phyloP scores from a whole-genome alignment of 2,888 invertebrate species.

The Cacoxenus indagator region DNA sequence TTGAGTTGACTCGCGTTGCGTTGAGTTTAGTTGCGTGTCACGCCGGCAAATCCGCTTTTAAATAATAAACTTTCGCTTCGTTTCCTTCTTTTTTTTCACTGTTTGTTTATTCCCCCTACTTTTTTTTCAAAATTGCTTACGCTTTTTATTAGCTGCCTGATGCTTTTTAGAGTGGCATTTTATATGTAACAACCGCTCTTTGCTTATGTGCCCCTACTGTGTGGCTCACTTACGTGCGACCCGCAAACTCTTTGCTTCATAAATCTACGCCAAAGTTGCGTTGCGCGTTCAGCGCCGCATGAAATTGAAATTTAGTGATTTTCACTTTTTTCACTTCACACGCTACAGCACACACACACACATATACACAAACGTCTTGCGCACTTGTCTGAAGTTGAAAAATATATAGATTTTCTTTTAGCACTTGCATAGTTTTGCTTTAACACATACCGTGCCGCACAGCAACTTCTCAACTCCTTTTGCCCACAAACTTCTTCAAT shows the following conservation, averaged over 20 bases:
- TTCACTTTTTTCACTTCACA: constrained; percentile 48
- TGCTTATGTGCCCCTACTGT: no score
- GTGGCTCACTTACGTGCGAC: background rate
- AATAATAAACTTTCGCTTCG: background rate
- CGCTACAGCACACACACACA: background rate
- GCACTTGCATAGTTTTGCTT: background rate
- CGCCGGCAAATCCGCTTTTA: background rate
- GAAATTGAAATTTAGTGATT: constrained; percentile 63
- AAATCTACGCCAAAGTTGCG: constrained; percentile 1
- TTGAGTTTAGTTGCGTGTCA: background rate
- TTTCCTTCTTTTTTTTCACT: background rate
- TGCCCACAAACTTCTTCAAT: background rate
- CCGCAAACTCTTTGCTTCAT: background rate
- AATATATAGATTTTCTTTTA: background rate
- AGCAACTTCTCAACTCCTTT: no score
- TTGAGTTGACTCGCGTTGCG: background rate
- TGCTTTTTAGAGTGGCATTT: constrained; percentile 11
- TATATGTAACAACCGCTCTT: constrained; percentile 38
- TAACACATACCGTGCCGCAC: no score
- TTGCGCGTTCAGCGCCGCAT: constrained; percentile 52
- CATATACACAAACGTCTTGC: background rate
- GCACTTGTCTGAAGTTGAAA: background rate
- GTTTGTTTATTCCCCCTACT: background rate
- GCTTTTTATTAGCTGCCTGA: constrained; percentile 3
- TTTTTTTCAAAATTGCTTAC: background rate